These are phyloP conservation scores for Borostomias antarcticus DNA, from an alignment of 2,797 vertebrate genomes.

Conservation along the genomic window DNA sequence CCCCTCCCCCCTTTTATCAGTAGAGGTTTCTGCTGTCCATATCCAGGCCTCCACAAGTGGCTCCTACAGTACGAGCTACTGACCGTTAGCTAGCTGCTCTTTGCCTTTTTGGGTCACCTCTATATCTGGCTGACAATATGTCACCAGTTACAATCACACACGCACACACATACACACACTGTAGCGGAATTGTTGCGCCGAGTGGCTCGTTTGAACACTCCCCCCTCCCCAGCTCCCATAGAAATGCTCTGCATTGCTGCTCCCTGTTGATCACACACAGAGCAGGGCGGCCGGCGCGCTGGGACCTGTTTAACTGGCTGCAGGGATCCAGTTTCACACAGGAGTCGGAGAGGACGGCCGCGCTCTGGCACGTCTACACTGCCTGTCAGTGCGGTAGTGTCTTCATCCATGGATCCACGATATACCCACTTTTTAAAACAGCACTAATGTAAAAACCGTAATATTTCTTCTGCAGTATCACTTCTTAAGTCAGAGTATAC, in stretches of 20 bases:
- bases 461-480: no score
- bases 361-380: background rate
- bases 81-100: constrained; percentile 45
- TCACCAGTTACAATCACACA: constrained; percentile 54
- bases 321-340: constrained; percentile 57
- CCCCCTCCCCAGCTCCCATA: constrained; percentile 38
- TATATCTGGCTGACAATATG: constrained; percentile 73
- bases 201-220: constrained; percentile 35
- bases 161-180: constrained; percentile 21
- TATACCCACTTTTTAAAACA: no score
- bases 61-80: constrained; percentile 48
- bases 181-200: constrained; percentile 35
- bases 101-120: constrained; percentile 75
- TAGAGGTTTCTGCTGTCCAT: constrained; percentile 40
- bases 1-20: constrained; percentile 20
- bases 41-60: constrained; percentile 46
- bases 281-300: constrained; percentile 36
- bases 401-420: constrained; percentile 15
- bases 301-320: constrained; percentile 56
- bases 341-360: constrained; percentile 28
- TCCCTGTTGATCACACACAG: constrained; percentile 45
- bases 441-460: no score
- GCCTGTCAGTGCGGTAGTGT: constrained; percentile 2
- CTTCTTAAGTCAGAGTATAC: no score
- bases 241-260: constrained; percentile 50